phyloP scores from a whole-genome alignment of 2,113 vertebrate genomes.

The Misgurnus anguillicaudatus region DNA sequence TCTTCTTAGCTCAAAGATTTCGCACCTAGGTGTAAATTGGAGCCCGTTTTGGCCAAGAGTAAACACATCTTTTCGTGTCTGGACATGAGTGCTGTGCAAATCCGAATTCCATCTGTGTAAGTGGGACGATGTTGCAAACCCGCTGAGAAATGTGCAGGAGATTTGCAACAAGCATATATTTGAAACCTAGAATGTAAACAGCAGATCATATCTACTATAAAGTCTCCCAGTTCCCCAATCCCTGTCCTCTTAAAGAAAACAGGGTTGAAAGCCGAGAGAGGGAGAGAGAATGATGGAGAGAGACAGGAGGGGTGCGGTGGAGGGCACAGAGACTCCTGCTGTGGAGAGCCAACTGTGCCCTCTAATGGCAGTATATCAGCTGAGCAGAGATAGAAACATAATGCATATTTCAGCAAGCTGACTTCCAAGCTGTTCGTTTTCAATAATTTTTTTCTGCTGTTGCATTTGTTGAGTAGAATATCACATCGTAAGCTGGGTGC shows the following conservation, averaged over 20 bases:
- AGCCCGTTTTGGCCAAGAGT: conserved; percentile 31
- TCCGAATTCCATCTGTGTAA: conserved; percentile 36
- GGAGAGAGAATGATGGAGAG: neutral
- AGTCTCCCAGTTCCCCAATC: conserved; percentile 24
- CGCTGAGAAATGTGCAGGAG: neutral
- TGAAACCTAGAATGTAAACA: conserved; percentile 48
- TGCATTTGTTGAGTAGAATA: neutral
- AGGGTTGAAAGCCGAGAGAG: neutral
- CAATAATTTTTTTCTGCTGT: neutral
- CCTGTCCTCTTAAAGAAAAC: conserved; percentile 30
- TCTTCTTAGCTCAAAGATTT: conserved; percentile 44
- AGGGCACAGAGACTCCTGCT: conserved; percentile 39
- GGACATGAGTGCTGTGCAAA: neutral
- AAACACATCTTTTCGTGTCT: conserved; percentile 46
- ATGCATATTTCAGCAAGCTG: conserved; percentile 32
- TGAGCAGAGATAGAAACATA: conserved; percentile 37
- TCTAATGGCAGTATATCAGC: conserved; percentile 55
- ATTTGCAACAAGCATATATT: conserved; percentile 32
- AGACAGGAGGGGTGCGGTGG: conserved; percentile 28
- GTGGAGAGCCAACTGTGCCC: conserved; percentile 56
- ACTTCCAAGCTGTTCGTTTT: conserved; percentile 35
- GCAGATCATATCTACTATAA: conserved; percentile 43
- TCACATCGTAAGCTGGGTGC: neutral
- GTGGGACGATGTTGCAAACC: neutral
- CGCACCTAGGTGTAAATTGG: conserved; percentile 49